A percentile compares a stretch with the other conserved stretches of the same genome.
These are phyloP conservation scores for Ciconia nigra DNA, from an alignment of 2,797 vertebrate species.

Conservation along the genomic window DNA sequence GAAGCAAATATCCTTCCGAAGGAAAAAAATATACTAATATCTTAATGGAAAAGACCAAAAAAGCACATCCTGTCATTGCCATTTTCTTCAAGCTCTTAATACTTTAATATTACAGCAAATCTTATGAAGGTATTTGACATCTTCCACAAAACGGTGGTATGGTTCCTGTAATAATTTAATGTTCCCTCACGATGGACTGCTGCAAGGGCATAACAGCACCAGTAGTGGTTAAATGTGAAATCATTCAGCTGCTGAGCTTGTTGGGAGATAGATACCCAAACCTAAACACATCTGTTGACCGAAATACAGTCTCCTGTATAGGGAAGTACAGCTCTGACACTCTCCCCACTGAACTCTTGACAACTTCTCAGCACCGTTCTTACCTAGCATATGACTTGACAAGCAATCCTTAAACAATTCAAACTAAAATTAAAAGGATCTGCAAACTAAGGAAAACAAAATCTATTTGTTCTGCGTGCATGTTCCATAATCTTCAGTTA, in stretches of 20 bases:
- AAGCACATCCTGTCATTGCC: accelerated
- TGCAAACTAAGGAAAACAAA: neutral
- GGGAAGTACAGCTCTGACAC: neutral
- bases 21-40: neutral
- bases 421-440: neutral
- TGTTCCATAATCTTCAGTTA: neutral
- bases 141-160: neutral
- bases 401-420: neutral
- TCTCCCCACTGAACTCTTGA: neutral
- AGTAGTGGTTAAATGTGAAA: neutral
- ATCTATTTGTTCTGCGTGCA: neutral
- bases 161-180: neutral
- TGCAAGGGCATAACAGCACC: neutral
- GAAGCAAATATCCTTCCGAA: neutral
- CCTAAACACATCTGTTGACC: neutral
- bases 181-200: neutral
- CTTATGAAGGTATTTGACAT: neutral
- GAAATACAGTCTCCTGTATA: neutral
- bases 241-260: neutral
- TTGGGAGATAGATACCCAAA: neutral
- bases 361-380: neutral
- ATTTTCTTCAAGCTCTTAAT: neutral
- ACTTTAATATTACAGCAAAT: neutral
- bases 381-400: neutral
- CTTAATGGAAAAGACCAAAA: neutral